Percentiles rank a stretch among this genome's conserved stretches.
Conservation (phyloP, 2,888 invertebrate species). For the Spialia ferax region DNA sequence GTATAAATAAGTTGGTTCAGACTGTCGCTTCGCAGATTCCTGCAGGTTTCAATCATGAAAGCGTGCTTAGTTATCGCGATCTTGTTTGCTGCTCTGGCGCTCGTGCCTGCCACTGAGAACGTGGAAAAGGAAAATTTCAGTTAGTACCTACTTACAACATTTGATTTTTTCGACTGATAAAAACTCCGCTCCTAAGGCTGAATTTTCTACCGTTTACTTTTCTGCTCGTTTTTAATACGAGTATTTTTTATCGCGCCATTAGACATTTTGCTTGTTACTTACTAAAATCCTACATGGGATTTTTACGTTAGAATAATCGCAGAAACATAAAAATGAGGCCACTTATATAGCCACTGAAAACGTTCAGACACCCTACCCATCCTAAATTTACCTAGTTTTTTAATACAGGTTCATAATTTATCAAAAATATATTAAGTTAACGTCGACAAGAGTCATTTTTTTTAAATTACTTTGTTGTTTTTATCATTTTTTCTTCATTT, state of each 20-base stretch:
- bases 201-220: neutral
- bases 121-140: constrained; percentile 35
- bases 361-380: too few species aligned
- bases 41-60: constrained; percentile 59
- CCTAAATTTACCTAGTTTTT: too few species aligned
- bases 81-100: constrained; percentile 50
- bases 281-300: neutral
- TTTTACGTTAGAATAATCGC: neutral
- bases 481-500: too few species aligned
- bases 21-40: constrained; percentile 52
- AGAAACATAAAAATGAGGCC: too few species aligned
- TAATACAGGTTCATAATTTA: too few species aligned
- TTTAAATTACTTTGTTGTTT: too few species aligned
- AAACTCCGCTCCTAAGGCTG: neutral
- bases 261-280: neutral
- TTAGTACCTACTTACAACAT: constrained; percentile 38
- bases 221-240: neutral
- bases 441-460: too few species aligned
- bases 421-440: too few species aligned
- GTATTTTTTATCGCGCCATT: neutral
- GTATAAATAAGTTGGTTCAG: constrained; percentile 61
- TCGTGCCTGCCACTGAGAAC: constrained; percentile 42
- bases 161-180: constrained; percentile 23
- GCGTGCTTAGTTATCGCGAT: constrained; percentile 54
- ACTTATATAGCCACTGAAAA: too few species aligned